phyloP scores from a whole-genome alignment of 2,113 vertebrate species.

The Thalassarche chlororhynchos region DNA sequence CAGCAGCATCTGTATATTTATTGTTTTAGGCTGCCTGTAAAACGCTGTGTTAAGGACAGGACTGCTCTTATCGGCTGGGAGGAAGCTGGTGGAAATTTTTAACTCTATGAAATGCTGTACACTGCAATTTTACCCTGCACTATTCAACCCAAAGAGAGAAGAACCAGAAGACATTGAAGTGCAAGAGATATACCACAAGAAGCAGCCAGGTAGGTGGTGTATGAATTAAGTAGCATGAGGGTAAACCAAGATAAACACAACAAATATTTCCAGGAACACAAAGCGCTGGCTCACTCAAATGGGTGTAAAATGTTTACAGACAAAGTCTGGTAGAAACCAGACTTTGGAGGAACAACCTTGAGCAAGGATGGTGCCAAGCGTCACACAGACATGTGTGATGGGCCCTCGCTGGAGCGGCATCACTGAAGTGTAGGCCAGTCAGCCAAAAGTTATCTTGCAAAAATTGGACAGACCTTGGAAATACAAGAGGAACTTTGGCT shows the following conservation, averaged over 20 bases:
- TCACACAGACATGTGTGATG: rapidly evolving
- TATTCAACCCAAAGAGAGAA: not conserved
- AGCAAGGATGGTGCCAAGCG: not conserved
- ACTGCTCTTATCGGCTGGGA: not conserved
- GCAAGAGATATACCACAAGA: not conserved
- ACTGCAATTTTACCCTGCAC: not conserved
- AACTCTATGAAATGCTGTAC: not conserved
- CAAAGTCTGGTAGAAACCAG: not conserved
- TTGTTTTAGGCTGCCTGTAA: not conserved
- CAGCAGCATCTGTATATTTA: constrained; percentile 4
- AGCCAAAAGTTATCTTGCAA: not conserved
- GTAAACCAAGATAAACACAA: not conserved
- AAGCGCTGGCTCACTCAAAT: not conserved
- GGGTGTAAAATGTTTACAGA: not conserved
- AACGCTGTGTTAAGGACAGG: not conserved
- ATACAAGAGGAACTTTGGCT: not conserved
- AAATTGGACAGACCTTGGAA: not conserved
- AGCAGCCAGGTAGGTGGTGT: not conserved
- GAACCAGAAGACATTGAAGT: not conserved
- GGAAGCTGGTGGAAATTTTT: not conserved
- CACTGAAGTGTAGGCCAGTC: rapidly evolving
- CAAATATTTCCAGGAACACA: not conserved
- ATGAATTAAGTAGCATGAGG: rapidly evolving
- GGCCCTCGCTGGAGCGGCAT: not conserved
- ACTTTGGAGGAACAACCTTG: not conserved